Conservation (phyloP, 1,140 invertebrate genomes). For the Bombus ignitus region DNA sequence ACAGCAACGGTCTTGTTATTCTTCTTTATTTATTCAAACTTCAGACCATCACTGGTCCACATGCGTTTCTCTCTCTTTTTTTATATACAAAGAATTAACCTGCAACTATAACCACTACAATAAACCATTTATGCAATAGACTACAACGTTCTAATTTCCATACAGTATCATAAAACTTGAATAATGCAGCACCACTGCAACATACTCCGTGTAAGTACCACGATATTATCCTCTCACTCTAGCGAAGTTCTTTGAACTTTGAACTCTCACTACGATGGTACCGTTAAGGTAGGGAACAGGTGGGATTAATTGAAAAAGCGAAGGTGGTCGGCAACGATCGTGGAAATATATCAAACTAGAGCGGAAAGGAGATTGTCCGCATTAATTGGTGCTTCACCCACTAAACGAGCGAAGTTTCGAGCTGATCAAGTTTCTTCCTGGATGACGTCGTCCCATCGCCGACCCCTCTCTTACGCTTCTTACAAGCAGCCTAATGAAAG, state of each 20-base stretch:
- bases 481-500: conserved; percentile 65
- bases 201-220: too few relatives aligned
- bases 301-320: conserved; percentile 38
- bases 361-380: conserved; percentile 7
- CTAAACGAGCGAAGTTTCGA: conserved; percentile 58
- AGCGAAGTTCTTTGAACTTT: not conserved
- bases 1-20: too few relatives aligned
- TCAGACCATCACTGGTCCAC: too few relatives aligned
- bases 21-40: too few relatives aligned
- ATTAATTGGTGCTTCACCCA: conserved; percentile 47
- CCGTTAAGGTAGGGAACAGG: not conserved
- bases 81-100: too few relatives aligned
- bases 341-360: conserved; percentile 45
- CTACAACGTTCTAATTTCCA: not conserved
- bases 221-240: too few relatives aligned
- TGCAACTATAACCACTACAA: too few relatives aligned
- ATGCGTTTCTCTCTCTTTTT: too few relatives aligned
- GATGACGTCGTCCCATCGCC: conserved; percentile 53
- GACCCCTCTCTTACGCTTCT: conserved; percentile 41
- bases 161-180: not conserved
- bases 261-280: not conserved
- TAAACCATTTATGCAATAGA: too few relatives aligned
- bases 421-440: conserved; percentile 58
- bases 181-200: not conserved
- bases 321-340: conserved; percentile 2